Evolutionary conservation across 2,113 vertebrate genomes (phyloP), one percentile per base, ranked within the genome.

Genomic region (Willisornis vidua): DNA sequence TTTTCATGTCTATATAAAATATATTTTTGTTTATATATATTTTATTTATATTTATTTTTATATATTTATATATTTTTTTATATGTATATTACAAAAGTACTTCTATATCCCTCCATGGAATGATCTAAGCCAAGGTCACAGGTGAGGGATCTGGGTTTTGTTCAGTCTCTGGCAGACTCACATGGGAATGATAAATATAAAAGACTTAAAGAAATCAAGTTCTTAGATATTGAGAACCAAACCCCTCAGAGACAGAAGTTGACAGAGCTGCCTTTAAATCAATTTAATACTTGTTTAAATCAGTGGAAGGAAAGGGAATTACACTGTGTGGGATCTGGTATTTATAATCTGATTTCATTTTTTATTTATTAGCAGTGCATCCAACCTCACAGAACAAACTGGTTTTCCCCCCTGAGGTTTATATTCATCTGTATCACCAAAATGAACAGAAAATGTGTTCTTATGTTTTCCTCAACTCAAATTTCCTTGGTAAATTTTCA

Each of bases 241-340:
- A 62, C 16, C 90, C 62, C 52, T 82, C 78, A 54, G 37, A 16
- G 5, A 75, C 2, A 61, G 45, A 52, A 67, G 80, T 65, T 86
- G 85, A 88, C 29, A 52, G 48, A 59, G 31, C 82, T 90, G 61
- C 68, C 41, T 87, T 80, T 89, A 93, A 93, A 75, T 95, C 72
- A 59, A 26, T 84, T 86, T 93, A 94, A 86, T 96, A 63, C 57
- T 79, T 67, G 52, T 58, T 80, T 90, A 88, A 95, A 68, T 84
- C 82, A 88, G 3, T 67, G 59, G 57, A 80, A 91, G 55, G 51
- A 55, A 87, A 85, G 39, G 49, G 57, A 85, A 89, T 92, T 93
- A 54, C 31, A n/a, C 65, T 88, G 45, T 26, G 24, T 54, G 57
- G 37, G 48, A 72, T 78, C 61, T 87, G 37, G 31, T 72, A 54